Percentiles rank a stretch among this genome's conserved stretches.
Evolutionary conservation across 2,797 vertebrate genomes (phyloP).

Genomic region (Thripadectes ignobilis): DNA sequence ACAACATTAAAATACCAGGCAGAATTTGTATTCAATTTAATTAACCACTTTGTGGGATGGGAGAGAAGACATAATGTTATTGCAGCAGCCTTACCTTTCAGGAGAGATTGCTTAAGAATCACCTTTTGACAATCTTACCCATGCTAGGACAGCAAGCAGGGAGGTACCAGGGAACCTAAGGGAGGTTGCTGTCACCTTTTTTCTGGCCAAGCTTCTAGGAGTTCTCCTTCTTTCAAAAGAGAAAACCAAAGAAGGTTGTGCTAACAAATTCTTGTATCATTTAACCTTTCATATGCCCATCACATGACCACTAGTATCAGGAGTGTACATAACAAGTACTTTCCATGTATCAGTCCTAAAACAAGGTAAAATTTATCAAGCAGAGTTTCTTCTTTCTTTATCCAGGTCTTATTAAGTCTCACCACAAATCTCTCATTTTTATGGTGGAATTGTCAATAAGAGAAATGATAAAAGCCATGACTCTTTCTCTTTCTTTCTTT

Average conservation of each 20-base stretch:
- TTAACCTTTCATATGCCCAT: not conserved
- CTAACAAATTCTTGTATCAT: not conserved
- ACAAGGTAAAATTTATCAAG: not conserved
- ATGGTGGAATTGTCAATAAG: not conserved
- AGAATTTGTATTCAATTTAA: not conserved
- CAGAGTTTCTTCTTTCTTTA: not conserved
- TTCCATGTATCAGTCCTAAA: not conserved
- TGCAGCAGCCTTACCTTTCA: not conserved
- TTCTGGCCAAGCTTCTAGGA: not conserved
- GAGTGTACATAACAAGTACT: not conserved
- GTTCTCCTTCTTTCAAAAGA: not conserved
- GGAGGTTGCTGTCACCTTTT: not conserved
- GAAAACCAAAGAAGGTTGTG: not conserved
- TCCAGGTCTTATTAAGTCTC: not conserved
- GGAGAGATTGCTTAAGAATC: not conserved
- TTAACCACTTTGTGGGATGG: not conserved
- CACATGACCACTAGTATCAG: not conserved
- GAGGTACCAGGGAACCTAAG: rapidly evolving
- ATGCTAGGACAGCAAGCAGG: not conserved
- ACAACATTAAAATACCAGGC: not conserved
- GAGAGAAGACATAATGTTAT: not conserved
- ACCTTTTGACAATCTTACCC: not conserved
- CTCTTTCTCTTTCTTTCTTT: rapidly evolving
- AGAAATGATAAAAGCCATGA: not conserved
- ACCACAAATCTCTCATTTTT: not conserved